These are phyloP conservation scores for Anguilla megastoma DNA, from an alignment of 2,797 vertebrate species.

Conservation along the genomic window DNA sequence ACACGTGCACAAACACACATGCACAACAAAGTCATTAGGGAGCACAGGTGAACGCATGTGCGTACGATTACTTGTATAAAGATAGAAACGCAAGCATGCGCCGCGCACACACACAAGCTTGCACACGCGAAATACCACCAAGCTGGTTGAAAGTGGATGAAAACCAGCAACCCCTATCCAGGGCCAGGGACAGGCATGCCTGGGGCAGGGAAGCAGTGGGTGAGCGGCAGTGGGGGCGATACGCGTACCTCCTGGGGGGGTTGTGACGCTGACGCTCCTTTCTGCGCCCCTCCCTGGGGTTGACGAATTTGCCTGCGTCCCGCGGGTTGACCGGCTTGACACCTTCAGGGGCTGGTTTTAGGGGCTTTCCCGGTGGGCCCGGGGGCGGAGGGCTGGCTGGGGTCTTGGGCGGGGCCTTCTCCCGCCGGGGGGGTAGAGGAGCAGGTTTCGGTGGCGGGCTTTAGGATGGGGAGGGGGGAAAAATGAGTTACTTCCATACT, in stretches of 20 bases:
- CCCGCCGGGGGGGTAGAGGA: conserved; percentile 71
- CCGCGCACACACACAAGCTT: too few species aligned
- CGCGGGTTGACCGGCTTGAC: conserved; percentile 77
- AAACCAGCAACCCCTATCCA: too few species aligned
- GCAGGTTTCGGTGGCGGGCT: conserved; percentile 66
- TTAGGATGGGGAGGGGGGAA: neutral
- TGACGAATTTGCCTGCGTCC: conserved; percentile 73
- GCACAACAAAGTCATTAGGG: too few species aligned
- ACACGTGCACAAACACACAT: too few species aligned
- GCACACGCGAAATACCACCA: too few species aligned
- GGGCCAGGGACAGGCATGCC: too few species aligned
- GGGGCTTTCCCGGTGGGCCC: conserved; percentile 63
- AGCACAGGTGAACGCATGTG: too few species aligned
- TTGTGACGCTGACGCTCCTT: conserved; percentile 83
- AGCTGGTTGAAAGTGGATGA: too few species aligned
- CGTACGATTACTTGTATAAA: too few species aligned
- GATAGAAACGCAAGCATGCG: too few species aligned
- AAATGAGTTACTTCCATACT: conserved; percentile 34
- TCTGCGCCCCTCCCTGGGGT: conserved; percentile 79
- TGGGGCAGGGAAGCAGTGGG: neutral
- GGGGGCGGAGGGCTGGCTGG: conserved; percentile 72
- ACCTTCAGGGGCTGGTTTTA: conserved; percentile 68
- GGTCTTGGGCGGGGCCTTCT: conserved; percentile 86
- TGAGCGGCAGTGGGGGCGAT: neutral
- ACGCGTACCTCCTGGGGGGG: conserved; percentile 81